Percentiles rank a stretch among this genome's conserved stretches.
phyloP scores from a whole-genome alignment of 2,113 vertebrate genomes.

The Pseudolaguvia tuberculata region DNA sequence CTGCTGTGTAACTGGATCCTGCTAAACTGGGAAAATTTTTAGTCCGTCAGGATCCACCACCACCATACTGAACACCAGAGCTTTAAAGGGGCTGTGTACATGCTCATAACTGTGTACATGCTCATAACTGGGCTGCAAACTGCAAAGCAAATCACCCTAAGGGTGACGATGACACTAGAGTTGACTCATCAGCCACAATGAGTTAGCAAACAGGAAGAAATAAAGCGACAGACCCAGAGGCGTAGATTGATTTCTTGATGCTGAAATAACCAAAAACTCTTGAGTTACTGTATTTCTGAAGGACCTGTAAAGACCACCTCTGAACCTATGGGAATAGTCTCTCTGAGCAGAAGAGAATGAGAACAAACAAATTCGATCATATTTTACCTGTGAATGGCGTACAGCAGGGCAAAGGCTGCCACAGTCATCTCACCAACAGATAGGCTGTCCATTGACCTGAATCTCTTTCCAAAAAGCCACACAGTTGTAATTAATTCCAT shows the following conservation, averaged over 20 bases:
- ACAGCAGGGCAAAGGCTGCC: slow-evolving; percentile 83
- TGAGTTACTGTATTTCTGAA: neutral
- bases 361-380: neutral
- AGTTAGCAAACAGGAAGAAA: neutral
- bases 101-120: neutral
- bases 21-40: too few relatives aligned
- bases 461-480: slow-evolving; percentile 88
- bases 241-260: neutral
- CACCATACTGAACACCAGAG: neutral
- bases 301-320: neutral
- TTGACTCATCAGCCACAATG: neutral
- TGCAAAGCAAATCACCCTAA: neutral
- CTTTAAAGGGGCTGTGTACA: neutral
- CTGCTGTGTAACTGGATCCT: too few relatives aligned
- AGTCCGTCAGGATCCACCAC: neutral
- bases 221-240: neutral
- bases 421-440: slow-evolving; percentile 91
- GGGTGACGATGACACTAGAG: neutral
- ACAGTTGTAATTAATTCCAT: slow-evolving; percentile 92
- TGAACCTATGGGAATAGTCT: neutral
- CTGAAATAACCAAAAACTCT: neutral
- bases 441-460: slow-evolving; percentile 90
- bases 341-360: neutral
- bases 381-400: slow-evolving; percentile 80
- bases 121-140: neutral